Percentiles rank a stretch among this genome's conserved stretches.
Evolutionary conservation across 2,113 vertebrate species (phyloP).

Genomic region (Gnathonemus echidnorhynchus): DNA sequence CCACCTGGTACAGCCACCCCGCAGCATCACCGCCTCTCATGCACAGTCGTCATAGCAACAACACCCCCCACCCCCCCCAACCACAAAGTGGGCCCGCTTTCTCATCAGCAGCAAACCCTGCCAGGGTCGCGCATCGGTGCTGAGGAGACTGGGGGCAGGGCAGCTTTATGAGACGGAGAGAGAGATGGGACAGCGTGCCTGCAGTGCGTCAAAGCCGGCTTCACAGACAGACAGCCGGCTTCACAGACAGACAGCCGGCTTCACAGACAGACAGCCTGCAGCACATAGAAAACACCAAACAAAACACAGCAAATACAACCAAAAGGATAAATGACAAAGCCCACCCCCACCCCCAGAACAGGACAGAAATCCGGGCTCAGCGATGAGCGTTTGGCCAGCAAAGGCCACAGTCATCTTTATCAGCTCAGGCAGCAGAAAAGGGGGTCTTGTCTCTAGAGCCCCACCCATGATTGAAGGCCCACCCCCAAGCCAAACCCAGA

Average conservation of each 20-base stretch:
- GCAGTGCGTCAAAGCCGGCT: background rate
- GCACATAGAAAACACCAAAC: background rate
- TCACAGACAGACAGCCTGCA: background rate
- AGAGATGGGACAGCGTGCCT: background rate
- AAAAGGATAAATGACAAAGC: background rate
- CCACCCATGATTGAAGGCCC: background rate
- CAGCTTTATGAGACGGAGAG: background rate
- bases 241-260: background rate
- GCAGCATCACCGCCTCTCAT: background rate
- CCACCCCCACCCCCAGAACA: background rate
- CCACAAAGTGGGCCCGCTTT: background rate
- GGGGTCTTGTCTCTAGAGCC: background rate
- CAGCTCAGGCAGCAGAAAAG: background rate
- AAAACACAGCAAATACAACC: background rate
- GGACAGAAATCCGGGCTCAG: background rate
- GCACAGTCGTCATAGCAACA: constrained; percentile 2
- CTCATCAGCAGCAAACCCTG: background rate
- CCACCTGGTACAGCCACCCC: background rate
- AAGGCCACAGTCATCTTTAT: background rate
- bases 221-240: background rate
- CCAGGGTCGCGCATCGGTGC: background rate
- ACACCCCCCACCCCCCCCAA: background rate
- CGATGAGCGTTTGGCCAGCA: background rate
- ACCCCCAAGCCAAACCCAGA: background rate
- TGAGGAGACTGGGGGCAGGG: background rate